Base-by-base conservation (phyloP, 2,888 invertebrate genomes). In the Clitarchus hookeri region DNA sequence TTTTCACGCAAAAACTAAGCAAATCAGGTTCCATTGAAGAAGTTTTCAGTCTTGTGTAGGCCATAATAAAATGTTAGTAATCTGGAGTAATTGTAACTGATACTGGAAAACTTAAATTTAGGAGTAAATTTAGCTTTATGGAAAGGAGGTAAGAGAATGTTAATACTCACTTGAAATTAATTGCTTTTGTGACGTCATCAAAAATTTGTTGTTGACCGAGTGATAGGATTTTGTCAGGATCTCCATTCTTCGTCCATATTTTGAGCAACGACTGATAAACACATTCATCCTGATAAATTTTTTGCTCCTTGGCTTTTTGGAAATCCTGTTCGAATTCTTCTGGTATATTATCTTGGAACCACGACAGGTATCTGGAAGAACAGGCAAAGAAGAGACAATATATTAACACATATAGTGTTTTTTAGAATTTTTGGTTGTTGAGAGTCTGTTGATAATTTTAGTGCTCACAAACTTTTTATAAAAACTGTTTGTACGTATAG, bases 191-290 rank as follows among this genome's bases (percentile, higher is more conserved):
- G 26, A 91, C 89, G 82, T 91, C 90, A 0, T 88, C 87, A 16
- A 91, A 88, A 77, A 91, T 87, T 86, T 88, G 88, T 23, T 89
- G 87, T 85, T 88, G 88, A 53, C 90, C 89, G 80, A 90, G n/a
- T 6, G 65, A n/a, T n/a, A 65, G 2, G 23, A 23, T 65, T 11
- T 23, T n/a, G 23, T 65, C 65, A 19, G 85, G 19, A 19, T 19
- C 48, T 80, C 86, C 84, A 48, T 88, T 53, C 2, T 85, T 87
- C 0, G 89, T 89, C 91, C 91, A 91, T 23, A 91, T 87, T 86
- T 90, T 90, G 6, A 91, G 85, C 54, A 91, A 84, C n/a, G 91
- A 91, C 86, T 91, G 91, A 87, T 91, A 91, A 84, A 91, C 89
- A 86, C 91, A 91, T 44, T 89, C 89, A 36, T 91, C 89, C n/a